Base-by-base conservation (phyloP, 92 coral and sea anemone genomes). In the Porites evermanni region DNA sequence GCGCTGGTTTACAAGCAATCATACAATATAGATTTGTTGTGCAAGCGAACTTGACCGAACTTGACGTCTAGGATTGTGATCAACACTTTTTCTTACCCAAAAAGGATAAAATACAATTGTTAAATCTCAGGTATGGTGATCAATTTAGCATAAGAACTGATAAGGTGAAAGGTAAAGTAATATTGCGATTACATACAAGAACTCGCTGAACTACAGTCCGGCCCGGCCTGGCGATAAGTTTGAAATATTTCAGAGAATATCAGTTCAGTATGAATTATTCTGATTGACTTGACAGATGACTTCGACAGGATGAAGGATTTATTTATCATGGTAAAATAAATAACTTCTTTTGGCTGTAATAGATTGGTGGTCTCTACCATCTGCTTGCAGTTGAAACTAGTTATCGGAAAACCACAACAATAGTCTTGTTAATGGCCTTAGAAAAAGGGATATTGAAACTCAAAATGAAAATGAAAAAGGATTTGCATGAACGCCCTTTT, bases 401-500 rank as follows among this genome's bases (percentile, higher is more conserved):
- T 83, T 72, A 72, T 83, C 87, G 59, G 79, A 63, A 64, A 81
- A 74, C 16, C 26, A 83, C 75, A 83, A 83, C 87, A 83, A 72
- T 44, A 16, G 6, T 38, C 80, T 63, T 83, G 72, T 83, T 73
- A 73, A 60, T 74, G 79, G 53, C 29, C 72, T 72, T 53, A 52
- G 18, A 81, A 81, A 81, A 70, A 44, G 18, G 70, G 85, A 64
- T 50, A 77, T 77, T 77, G 56, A 60, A 77, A 12, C 29, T 44
- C 23, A 18, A 61, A 61, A 38, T 38, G 47, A 60, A 60, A 9
- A 19, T 12, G 29, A 70, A 56, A 38, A 32, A 8, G n/a, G 78
- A 81, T 81, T 26, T 32, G 69, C 78, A 61, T 20, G 44, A 12
- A 4, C 47, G 47, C 47, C 47, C 47, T 38, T 38, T 38, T 38